Evolutionary conservation across 2,797 vertebrate genomes (phyloP).

Genomic region (Acrocephalus scirpaceus): DNA sequence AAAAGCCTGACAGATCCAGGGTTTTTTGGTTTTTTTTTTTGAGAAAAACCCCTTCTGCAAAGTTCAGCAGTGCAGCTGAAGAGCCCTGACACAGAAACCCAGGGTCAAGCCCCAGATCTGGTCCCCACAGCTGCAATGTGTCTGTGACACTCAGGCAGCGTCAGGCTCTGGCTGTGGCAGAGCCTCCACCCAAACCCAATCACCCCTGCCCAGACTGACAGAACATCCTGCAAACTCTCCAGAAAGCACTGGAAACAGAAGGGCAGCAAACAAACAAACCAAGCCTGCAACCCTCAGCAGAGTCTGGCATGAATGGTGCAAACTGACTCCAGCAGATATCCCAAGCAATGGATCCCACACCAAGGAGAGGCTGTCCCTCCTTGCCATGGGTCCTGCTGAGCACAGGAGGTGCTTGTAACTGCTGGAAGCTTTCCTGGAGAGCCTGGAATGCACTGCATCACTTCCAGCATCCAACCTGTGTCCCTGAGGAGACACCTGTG

Average conservation of each 20-base stretch:
- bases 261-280: not conserved
- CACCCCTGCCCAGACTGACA: not conserved
- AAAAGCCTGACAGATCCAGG: not conserved
- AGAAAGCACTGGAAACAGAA: not conserved
- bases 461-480: not conserved
- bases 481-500: not conserved
- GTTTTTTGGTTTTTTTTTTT: not conserved
- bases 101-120: not conserved
- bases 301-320: not conserved
- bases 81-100: not conserved
- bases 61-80: not conserved
- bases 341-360: not conserved
- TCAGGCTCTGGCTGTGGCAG: not conserved
- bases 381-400: not conserved
- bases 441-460: not conserved
- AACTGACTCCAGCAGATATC: not conserved
- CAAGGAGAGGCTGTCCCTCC: not conserved
- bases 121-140: rapidly evolving
- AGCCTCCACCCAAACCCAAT: not conserved
- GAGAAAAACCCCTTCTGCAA: not conserved
- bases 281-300: not conserved
- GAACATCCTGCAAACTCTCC: not conserved
- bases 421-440: not conserved
- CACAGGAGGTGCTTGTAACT: not conserved
- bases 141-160: not conserved